Conservation (phyloP, 1,140 invertebrate species). For the Micrasema minimum region DNA sequence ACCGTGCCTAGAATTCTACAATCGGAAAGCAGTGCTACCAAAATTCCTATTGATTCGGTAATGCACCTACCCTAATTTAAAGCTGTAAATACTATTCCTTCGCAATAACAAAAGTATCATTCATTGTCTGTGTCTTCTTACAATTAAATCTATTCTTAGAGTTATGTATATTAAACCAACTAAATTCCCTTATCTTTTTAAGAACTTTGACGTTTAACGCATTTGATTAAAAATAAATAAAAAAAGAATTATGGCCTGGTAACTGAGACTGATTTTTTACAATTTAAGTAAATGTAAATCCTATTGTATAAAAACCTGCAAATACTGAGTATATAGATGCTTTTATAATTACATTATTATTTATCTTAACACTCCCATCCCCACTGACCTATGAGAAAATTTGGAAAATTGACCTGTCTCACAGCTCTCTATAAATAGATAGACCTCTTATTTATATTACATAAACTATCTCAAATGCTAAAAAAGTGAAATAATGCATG, state of each 20-base stretch:
- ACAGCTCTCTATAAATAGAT: too few species aligned
- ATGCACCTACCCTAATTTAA: constrained; percentile 20
- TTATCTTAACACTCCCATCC: too few species aligned
- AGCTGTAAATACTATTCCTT: constrained; percentile 32
- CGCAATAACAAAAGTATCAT: constrained; percentile 24
- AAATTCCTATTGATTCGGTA: constrained; percentile 23
- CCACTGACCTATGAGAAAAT: too few species aligned
- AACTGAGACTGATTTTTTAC: constrained; percentile 69
- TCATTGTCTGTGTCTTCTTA: constrained; percentile 29
- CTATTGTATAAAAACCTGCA: too few species aligned
- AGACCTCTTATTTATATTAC: too few species aligned
- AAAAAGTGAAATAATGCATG: too few species aligned
- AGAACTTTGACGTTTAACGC: constrained; percentile 12
- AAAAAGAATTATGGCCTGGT: constrained; percentile 66
- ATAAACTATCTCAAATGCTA: too few species aligned
- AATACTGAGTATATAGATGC: too few species aligned
- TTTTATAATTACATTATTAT: too few species aligned
- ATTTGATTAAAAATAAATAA: constrained; percentile 56
- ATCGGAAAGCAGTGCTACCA: constrained; percentile 28
- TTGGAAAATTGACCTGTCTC: too few species aligned
- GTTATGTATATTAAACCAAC: constrained; percentile 15
- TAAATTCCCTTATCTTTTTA: constrained; percentile 14
- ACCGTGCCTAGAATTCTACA: constrained; percentile 19
- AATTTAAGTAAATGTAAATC: constrained; percentile 61
- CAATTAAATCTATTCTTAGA: constrained; percentile 24